These are phyloP conservation scores for Phragmatobia fuliginosa DNA, from an alignment of 2,888 invertebrate genomes.

Conservation along the genomic window DNA sequence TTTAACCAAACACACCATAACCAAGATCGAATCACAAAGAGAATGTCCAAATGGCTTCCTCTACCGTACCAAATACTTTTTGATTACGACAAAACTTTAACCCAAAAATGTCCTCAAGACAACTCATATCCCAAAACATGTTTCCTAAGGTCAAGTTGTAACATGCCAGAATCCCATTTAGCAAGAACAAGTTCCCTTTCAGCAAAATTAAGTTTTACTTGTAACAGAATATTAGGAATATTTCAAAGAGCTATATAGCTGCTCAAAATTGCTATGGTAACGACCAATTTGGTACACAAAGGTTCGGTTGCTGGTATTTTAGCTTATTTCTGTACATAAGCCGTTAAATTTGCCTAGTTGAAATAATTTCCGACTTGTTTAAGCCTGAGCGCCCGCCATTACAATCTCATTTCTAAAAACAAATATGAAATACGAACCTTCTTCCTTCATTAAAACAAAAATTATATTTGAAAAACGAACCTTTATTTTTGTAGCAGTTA, in stretches of 20 bases:
- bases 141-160: slow-evolving; percentile 12
- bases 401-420: slow-evolving; percentile 12
- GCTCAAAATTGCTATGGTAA: slow-evolving; percentile 59
- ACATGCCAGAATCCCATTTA: slow-evolving; percentile 9
- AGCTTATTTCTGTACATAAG: slow-evolving; percentile 26
- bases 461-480: neutral
- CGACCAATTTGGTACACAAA: slow-evolving; percentile 64
- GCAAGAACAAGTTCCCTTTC: slow-evolving; percentile 11
- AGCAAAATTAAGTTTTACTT: slow-evolving; percentile 23
- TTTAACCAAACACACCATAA: neutral
- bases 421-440: neutral
- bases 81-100: slow-evolving; percentile 6
- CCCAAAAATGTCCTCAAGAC: slow-evolving; percentile 8
- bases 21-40: neutral
- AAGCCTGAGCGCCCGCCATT: slow-evolving; percentile 19
- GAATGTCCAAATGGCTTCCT: neutral
- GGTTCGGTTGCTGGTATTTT: slow-evolving; percentile 56
- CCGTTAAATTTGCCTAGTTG: slow-evolving; percentile 33
- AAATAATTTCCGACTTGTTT: slow-evolving; percentile 46
- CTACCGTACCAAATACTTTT: neutral
- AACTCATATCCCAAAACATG: slow-evolving; percentile 10
- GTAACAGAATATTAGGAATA: slow-evolving; percentile 36
- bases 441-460: neutral
- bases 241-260: slow-evolving; percentile 48
- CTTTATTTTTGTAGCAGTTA: neutral